Conservation (phyloP, 2,797 vertebrate genomes). For the Schizopygopsis malacanthus region DNA sequence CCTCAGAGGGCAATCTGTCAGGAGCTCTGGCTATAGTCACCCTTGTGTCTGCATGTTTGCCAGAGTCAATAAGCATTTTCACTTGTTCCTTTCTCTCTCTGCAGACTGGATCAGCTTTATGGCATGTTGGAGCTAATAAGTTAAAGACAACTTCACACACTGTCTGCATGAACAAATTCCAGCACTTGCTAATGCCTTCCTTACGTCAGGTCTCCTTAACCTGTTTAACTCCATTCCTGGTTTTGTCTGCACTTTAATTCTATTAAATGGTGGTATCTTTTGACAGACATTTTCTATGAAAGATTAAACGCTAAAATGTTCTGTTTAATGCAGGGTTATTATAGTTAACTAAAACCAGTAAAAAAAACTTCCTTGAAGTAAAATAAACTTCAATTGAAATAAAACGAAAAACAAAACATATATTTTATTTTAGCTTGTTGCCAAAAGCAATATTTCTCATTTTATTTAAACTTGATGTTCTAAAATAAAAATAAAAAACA, state of each 20-base stretch:
- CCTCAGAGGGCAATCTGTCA: slow-evolving; percentile 50
- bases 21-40: slow-evolving; percentile 54
- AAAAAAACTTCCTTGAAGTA: background rate
- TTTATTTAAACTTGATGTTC: background rate
- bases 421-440: background rate
- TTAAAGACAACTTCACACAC: slow-evolving; percentile 56
- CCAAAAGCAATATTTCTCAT: background rate
- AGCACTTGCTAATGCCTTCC: slow-evolving; percentile 42
- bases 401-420: background rate
- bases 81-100: slow-evolving; percentile 51
- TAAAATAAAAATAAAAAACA: background rate
- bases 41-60: slow-evolving; percentile 53
- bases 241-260: background rate
- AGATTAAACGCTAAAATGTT: background rate
- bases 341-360: background rate
- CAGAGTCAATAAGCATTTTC: slow-evolving; percentile 59
- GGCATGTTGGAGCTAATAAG: slow-evolving; percentile 57
- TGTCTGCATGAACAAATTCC: slow-evolving; percentile 53
- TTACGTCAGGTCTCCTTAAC: slow-evolving; percentile 24
- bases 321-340: background rate
- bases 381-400: background rate
- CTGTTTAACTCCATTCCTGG: background rate
- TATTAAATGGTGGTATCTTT: background rate
- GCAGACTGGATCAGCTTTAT: slow-evolving; percentile 53
- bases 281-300: background rate